Evolutionary conservation across 2,888 invertebrate genomes (phyloP), one percentile per base, ranked within the genome.

Genomic region (Pollenia labialis): DNA sequence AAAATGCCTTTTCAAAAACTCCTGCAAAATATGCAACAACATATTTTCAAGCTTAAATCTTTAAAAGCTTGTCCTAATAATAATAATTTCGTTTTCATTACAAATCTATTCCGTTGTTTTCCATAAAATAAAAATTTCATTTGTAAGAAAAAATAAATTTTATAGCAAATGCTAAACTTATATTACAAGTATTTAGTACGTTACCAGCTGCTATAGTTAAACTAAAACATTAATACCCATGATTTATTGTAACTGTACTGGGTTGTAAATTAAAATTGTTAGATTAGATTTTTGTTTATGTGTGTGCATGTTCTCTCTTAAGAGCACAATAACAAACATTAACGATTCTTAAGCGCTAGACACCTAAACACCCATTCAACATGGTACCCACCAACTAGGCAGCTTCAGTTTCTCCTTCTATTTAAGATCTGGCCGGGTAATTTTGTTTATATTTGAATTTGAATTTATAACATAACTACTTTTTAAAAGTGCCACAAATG

Each of bases 401-500:
- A 7, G 60, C 62, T 48, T 50, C 48, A 2, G 18, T 0, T 62
- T 44, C 16, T 60, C 52, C 32, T 71, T 52, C 60, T 52, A 32
- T 64, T 81, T 6, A 40, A 48, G 50, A 54, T 16, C 23, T 72
- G 50, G 44, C 69, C 11, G 50, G 62, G 56, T 74, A 80, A 58
- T 48, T 69, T 74, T 56, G 54, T 75, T 75, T 68, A 54, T 79
- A 71, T 79, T 71, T 74, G 64, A 83, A 83, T 80, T 76, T 71
- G 71, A 85, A 81, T 81, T 81, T 71, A 83, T 64, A 66, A 71
- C 69, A 75, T 83, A 86, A 86, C 86, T 86, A 86, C 86, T 83
- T 80, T 86, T 86, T 86, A 72, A 86, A 86, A 80, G 83, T 86
- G 83, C 86, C 83, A 83, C 86, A 86, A 86, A 86, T 86, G 82